A percentile compares a stretch with the other conserved stretches of the same genome.
These are phyloP conservation scores for Paradoxurus hermaphroditus DNA, from an alignment of 2,113 vertebrate genomes.

Conservation along the genomic window DNA sequence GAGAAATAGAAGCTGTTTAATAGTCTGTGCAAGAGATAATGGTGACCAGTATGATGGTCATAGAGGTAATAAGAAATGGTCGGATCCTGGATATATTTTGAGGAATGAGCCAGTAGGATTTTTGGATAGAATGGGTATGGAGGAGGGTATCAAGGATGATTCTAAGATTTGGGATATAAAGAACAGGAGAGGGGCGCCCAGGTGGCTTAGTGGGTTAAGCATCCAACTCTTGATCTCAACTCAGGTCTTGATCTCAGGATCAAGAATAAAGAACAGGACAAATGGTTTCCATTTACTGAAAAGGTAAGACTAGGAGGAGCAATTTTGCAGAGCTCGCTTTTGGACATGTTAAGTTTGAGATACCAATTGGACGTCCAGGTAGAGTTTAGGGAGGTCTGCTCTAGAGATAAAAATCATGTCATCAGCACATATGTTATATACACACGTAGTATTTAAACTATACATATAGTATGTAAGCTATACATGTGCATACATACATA, in stretches of 20 bases:
- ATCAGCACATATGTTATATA: background rate
- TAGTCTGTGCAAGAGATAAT: background rate
- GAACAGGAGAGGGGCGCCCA: background rate
- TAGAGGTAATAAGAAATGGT: background rate
- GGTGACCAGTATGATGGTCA: background rate
- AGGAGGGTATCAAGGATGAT: background rate
- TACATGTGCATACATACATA: background rate
- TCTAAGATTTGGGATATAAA: slow-evolving; percentile 23
- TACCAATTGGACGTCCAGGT: background rate
- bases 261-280: background rate
- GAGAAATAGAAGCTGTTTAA: background rate
- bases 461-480: background rate
- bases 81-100: background rate
- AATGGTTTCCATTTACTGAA: background rate
- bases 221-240: no score
- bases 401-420: background rate
- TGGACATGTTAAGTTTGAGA: background rate
- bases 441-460: background rate
- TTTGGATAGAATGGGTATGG: background rate
- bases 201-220: no score
- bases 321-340: background rate
- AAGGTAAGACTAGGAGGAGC: background rate
- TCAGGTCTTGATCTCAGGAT: no score
- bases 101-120: background rate
- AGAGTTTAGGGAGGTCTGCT: background rate